These are phyloP conservation scores for Eristalinus aeneus DNA, from an alignment of 2,888 invertebrate species.

Conservation along the genomic window DNA sequence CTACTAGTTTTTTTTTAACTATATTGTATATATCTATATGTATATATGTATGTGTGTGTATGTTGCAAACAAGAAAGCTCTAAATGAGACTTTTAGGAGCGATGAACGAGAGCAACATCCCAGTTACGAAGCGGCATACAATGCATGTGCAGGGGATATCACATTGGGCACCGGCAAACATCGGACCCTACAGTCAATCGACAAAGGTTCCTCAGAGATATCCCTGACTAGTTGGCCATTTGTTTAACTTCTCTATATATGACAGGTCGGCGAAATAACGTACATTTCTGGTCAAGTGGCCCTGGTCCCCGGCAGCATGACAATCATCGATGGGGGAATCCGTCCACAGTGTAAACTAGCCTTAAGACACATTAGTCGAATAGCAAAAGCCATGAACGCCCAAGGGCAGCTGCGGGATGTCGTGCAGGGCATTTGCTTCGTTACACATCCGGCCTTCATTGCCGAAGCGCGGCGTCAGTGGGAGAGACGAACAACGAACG, in stretches of 20 bases:
- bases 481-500: constrained; percentile 91
- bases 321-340: constrained; percentile 88
- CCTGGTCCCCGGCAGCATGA: constrained; percentile 90
- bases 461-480: constrained; percentile 90
- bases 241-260: background rate
- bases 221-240: background rate
- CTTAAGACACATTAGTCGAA: constrained; percentile 90
- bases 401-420: constrained; percentile 90
- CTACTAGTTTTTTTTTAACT: constrained; percentile 51
- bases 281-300: constrained; percentile 96
- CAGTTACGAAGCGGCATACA: constrained; percentile 83
- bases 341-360: constrained; percentile 91
- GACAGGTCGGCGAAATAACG: constrained; percentile 89
- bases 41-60: constrained; percentile 61
- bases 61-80: constrained; percentile 67
- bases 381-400: constrained; percentile 90
- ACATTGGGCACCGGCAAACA: constrained; percentile 99
- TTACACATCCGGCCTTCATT: constrained; percentile 87
- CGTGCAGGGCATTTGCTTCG: constrained; percentile 93
- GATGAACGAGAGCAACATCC: constrained; percentile 63
- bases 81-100: constrained; percentile 71
- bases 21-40: constrained; percentile 57
- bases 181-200: constrained; percentile 97
- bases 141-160: constrained; percentile 98
- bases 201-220: constrained; percentile 85